A percentile compares a stretch with the other conserved stretches of the same genome.
Evolutionary conservation across 2,797 vertebrate species (phyloP).

Genomic region (Columba guinea): DNA sequence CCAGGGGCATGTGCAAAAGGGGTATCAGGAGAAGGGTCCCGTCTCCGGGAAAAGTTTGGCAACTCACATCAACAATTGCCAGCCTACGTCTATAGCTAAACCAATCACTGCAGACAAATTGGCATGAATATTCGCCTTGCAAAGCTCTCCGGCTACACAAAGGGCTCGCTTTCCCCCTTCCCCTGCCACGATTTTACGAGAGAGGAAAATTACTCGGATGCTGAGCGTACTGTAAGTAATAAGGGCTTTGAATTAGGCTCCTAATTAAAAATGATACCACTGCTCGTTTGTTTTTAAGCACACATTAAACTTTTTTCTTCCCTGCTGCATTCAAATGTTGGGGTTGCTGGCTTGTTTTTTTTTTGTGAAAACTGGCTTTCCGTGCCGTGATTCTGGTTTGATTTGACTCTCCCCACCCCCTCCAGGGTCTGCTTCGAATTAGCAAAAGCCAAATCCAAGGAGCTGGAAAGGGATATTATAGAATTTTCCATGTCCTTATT

Average conservation of each 20-base stretch:
- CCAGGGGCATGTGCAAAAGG: background rate
- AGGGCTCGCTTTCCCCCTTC: conserved; percentile 3
- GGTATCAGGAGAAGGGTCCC: background rate
- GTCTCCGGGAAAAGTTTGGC: background rate
- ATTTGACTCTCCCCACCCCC: background rate
- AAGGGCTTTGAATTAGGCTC: conserved; percentile 49
- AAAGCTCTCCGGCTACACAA: conserved; percentile 6
- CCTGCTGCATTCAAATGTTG: conserved; percentile 28
- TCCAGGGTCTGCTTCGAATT: conserved; percentile 46
- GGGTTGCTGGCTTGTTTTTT: background rate
- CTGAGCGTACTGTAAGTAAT: conserved; percentile 52
- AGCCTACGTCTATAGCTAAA: background rate
- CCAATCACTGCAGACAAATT: conserved; percentile 54
- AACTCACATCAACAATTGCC: background rate
- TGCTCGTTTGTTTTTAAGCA: conserved; percentile 43
- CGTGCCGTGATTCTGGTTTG: conserved; percentile 15
- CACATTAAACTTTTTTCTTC: conserved; percentile 27
- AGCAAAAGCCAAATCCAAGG: conserved; percentile 49
- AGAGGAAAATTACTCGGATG: conserved; percentile 53
- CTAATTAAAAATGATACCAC: conserved; percentile 57
- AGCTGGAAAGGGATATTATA: conserved; percentile 51
- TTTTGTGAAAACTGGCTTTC: conserved; percentile 36
- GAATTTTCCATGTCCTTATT: conserved; percentile 66
- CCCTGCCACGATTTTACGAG: conserved; percentile 46
- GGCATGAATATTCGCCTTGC: background rate